Evolutionary conservation across 2,797 vertebrate species (phyloP).

Genomic region (Onychomys arenicola): DNA sequence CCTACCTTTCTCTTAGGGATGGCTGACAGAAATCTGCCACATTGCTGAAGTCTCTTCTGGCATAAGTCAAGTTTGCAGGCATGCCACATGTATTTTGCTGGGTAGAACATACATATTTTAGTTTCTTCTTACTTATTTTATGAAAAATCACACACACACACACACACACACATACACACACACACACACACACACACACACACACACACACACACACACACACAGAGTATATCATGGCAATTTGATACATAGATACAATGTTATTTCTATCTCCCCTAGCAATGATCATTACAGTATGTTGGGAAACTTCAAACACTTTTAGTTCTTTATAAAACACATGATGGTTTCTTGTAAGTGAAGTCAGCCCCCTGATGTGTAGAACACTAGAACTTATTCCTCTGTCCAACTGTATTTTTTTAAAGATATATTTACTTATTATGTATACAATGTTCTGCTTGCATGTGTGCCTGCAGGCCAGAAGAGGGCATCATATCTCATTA

Average conservation of each 20-base stretch:
- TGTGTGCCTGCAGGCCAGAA: too few relatives aligned
- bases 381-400: not conserved
- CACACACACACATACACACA: not conserved
- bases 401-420: not conserved
- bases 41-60: not conserved
- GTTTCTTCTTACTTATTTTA: not conserved
- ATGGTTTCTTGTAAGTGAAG: not conserved
- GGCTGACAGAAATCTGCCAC: not conserved
- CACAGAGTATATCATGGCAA: not conserved
- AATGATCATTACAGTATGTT: not conserved
- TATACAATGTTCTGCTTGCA: too few relatives aligned
- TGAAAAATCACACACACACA: too few relatives aligned
- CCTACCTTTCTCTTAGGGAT: not conserved
- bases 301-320: not conserved
- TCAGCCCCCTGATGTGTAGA: not conserved
- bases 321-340: not conserved
- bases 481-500: too few relatives aligned
- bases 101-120: not conserved
- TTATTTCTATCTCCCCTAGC: not conserved
- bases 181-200: not conserved
- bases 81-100: not conserved
- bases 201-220: not conserved
- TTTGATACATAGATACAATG: not conserved
- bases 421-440: too few relatives aligned
- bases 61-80: slow-evolving; percentile 1